Base-by-base conservation (phyloP, 2,888 invertebrate genomes). In the Cryptocheilus praepositus region DNA sequence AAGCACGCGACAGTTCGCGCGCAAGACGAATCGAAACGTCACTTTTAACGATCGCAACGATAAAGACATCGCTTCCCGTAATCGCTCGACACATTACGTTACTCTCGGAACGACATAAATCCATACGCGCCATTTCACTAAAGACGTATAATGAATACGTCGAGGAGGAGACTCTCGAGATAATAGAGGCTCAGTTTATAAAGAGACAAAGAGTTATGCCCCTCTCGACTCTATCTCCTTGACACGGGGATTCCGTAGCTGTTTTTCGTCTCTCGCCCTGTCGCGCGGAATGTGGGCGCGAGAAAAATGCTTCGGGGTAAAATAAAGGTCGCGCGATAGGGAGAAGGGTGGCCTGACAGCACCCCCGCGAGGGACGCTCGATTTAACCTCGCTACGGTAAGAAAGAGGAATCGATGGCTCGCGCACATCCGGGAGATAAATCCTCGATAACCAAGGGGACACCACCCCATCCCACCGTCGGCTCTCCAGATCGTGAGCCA, bases 371-470 rank as follows among this genome's bases (percentile, higher is more conserved):
- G 79, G 76, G 84, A 83, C 71, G 76, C 79, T 83, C 82, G 77
- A 83, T 85, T 84, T 80, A 83, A 82, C 77, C 79, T 74, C 67
- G 71, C 70, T 70, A 72, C 76, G 64, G 66, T 77, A 75, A 78
- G 76, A 71, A 73, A 74, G 78, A 80, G 71, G 74, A 80, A 82
- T 82, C 82, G 82, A 81, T 79, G 67, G 74, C 51, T 70, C 72
- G 71, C 74, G 77, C 73, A 76, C 80, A 79, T 79, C 74, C 77
- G 69, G 65, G 58, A 76, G 83, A 85, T 85, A 82, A 83, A 83
- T 83, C 80, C 69, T 67, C 76, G 75, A 81, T 82, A 81, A 80
- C 78, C 79, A 70, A 71, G 73, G 70, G 71, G 73, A 79, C 77
- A 79, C 71, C 69, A 44, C 69, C 49, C 49, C 7, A 11, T 25